phyloP scores from a whole-genome alignment of 2,797 vertebrate genomes.

The Crocidura indochinensis region DNA sequence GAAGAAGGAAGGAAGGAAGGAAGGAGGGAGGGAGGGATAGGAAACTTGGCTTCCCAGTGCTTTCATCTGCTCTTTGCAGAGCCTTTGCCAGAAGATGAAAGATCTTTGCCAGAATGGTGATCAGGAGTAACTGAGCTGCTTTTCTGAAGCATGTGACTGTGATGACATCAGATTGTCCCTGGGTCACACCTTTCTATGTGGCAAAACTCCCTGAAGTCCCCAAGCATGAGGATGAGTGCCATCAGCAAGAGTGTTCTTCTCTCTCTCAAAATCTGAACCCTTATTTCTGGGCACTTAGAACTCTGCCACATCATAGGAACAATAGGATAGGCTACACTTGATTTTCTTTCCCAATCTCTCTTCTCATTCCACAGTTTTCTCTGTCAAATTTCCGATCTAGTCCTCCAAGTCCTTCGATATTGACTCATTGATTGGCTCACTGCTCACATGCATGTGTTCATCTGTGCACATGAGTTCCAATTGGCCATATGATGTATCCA shows the following conservation, averaged over 20 bases:
- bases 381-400: slow-evolving; percentile 50
- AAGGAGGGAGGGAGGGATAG: too few species aligned
- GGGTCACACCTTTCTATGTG: neutral
- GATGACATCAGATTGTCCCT: slow-evolving; percentile 62
- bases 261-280: slow-evolving; percentile 39
- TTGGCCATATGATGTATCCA: slow-evolving; percentile 20
- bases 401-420: slow-evolving; percentile 1
- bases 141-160: slow-evolving; percentile 55
- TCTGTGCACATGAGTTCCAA: slow-evolving; percentile 25
- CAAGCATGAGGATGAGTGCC: slow-evolving; percentile 43
- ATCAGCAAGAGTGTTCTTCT: neutral
- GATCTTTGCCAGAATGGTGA: neutral
- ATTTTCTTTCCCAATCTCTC: slow-evolving; percentile 65
- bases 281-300: slow-evolving; percentile 73
- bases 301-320: slow-evolving; percentile 46
- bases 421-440: slow-evolving; percentile 14
- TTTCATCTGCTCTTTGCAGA: slow-evolving; percentile 23
- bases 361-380: slow-evolving; percentile 25
- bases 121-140: slow-evolving; percentile 15
- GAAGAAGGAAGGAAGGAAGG: too few species aligned
- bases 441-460: slow-evolving; percentile 5
- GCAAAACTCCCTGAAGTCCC: neutral
- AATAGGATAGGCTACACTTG: slow-evolving; percentile 67
- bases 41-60: neutral
- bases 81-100: slow-evolving; percentile 54